Conservation (phyloP, 1,140 invertebrate genomes). For the Spodoptera litura region DNA sequence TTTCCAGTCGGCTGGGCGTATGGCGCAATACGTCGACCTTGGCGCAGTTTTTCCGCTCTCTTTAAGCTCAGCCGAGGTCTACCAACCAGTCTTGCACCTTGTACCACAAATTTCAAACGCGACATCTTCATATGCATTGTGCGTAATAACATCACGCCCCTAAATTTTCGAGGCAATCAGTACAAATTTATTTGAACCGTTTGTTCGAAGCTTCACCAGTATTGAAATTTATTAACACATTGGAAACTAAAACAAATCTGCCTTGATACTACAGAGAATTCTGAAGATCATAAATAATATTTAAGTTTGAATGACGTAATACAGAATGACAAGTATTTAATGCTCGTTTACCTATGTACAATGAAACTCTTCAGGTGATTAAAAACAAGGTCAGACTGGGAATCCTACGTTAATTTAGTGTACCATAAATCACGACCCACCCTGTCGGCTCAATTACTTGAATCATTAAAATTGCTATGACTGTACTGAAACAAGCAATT, state of each 20-base stretch:
- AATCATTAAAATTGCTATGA: conserved; percentile 36
- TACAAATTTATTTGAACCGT: too few relatives aligned
- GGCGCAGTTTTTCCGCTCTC: conserved; percentile 83
- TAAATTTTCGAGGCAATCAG: too few relatives aligned
- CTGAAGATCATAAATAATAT: too few relatives aligned
- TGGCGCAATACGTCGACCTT: conserved; percentile 80
- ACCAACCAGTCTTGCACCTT: conserved; percentile 62
- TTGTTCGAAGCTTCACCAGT: too few relatives aligned
- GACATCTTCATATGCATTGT: conserved; percentile 65
- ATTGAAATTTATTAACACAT: too few relatives aligned
- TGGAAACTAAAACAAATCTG: too few relatives aligned
- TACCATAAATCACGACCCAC: conserved; percentile 38
- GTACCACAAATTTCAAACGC: conserved; percentile 54
- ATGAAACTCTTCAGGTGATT: conserved; percentile 6
- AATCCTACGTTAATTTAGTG: conserved; percentile 34
- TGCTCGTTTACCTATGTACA: conserved; percentile 4
- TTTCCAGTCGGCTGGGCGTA: conserved; percentile 76
- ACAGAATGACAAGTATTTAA: conserved; percentile 28
- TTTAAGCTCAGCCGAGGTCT: conserved; percentile 77
- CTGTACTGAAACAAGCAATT: conserved; percentile 17
- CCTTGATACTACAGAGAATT: too few relatives aligned
- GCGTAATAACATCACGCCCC: background rate
- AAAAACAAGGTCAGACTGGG: conserved; percentile 28
- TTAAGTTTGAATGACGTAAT: background rate
- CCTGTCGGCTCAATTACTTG: conserved; percentile 20